These are phyloP conservation scores for Nyctibius bracteatus DNA, from an alignment of 2,113 vertebrate species.

Conservation along the genomic window DNA sequence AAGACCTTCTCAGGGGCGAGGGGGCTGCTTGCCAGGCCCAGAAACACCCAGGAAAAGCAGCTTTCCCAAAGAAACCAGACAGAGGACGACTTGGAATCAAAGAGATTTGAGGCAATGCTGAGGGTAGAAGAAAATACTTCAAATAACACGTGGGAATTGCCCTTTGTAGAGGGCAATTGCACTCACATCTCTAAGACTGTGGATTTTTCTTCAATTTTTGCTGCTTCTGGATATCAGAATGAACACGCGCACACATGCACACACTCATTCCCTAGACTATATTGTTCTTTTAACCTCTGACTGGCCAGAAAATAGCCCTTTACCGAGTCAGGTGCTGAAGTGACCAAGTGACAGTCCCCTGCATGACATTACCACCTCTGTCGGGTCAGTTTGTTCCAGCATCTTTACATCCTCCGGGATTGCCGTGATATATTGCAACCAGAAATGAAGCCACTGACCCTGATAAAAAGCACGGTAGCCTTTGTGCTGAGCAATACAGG, in stretches of 20 bases:
- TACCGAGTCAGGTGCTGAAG: background rate
- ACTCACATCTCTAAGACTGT: background rate
- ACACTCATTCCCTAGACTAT: background rate
- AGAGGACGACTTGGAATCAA: background rate
- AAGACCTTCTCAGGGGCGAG: background rate
- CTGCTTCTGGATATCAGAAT: background rate
- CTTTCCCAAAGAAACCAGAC: background rate
- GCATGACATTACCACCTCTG: background rate
- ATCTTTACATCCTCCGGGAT: background rate
- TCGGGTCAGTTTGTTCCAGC: background rate
- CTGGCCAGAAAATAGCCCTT: background rate
- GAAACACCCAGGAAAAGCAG: background rate
- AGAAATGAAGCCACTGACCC: background rate
- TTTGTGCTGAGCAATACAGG: background rate
- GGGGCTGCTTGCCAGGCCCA: background rate
- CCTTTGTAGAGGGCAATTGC: background rate
- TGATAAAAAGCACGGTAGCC: background rate
- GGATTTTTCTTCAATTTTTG: background rate
- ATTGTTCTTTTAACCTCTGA: background rate
- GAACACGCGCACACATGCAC: fast-evolving
- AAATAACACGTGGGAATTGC: background rate
- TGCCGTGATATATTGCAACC: background rate
- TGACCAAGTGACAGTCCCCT: background rate
- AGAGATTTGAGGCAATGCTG: background rate
- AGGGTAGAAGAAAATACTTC: background rate